Base-by-base conservation (phyloP, 2,888 invertebrate species). In the Anthrax anthrax region DNA sequence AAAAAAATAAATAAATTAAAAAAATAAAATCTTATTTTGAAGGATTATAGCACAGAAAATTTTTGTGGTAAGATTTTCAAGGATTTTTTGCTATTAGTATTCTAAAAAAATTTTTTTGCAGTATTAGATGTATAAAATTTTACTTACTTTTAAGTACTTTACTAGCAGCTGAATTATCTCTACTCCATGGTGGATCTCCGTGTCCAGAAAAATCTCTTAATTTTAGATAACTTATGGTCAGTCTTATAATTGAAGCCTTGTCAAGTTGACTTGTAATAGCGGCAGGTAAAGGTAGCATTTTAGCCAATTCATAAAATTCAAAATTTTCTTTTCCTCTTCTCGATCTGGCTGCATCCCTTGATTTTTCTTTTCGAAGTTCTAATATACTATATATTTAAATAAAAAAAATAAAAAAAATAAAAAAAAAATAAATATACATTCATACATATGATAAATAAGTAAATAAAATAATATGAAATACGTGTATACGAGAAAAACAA, bases 301-400 rank as follows among this genome's bases (percentile, higher is more conserved):
- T 91, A 52, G 94, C 92, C 65, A 95, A 74, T 73, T 92, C 91
- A 70, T 92, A 91, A 72, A 94, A 95, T 74, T 95, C 94, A 67
- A 84, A 90, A 72, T 95, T 95, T 69, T 95, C 95, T 62, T 92
- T 91, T 50, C 92, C 91, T 37, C 94, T 77, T 44, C 94, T 74
- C 13, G 90, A 90, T 51, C 92, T 74, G 8, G 94, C 94, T 39
- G 92, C 92, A 66, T 92, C 92, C 58, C 92, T 72, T 55, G 89
- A 90, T 68, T 92, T 92, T 70, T 92, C 92, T 72, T 92, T 92
- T 54, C 92, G 78, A 51, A 92, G 73, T 70, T 92, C 92, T 70
- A 92, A 77, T 64, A 92, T 91, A 69, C 92, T 92, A 81, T 70
- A 79, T 80, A 48, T n/a, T n/a, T n/a, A 17, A 48, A 51, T 46